Conservation (phyloP, 2,113 vertebrate species). For the Machaerirhynchus nigripectus region DNA sequence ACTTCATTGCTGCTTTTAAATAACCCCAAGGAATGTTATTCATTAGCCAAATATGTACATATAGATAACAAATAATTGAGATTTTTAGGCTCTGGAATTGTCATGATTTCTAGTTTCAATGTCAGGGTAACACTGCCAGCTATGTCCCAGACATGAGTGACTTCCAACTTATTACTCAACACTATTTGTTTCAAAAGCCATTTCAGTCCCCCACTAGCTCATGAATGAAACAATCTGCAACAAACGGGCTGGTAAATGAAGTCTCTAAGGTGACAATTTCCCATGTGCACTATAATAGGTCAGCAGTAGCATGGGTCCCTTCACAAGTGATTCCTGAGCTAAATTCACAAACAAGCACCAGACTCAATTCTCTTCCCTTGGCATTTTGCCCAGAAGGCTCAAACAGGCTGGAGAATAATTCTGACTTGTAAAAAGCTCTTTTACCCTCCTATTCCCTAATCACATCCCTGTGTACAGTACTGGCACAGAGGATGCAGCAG, state of each 20-base stretch:
- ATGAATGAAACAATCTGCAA: not conserved
- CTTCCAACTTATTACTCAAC: not conserved
- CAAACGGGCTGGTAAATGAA: not conserved
- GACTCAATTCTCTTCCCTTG: not conserved
- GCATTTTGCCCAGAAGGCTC: not conserved
- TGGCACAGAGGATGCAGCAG: not conserved
- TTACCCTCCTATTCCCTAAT: not conserved
- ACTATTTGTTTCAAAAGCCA: not conserved
- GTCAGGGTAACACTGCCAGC: not conserved
- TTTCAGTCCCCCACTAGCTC: not conserved
- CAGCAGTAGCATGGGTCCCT: not conserved
- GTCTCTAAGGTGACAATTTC: not conserved
- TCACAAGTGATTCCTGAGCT: not conserved
- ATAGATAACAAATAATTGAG: not conserved
- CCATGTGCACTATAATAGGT: not conserved
- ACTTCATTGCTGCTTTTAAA: not conserved
- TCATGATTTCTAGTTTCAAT: not conserved
- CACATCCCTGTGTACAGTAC: not conserved
- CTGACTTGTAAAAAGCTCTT: not conserved
- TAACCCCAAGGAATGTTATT: not conserved
- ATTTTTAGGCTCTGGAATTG: not conserved
- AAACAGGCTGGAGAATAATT: not conserved
- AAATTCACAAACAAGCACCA: not conserved
- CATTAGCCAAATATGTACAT: not conserved
- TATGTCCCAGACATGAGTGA: not conserved